Evolutionary conservation across 2,888 invertebrate species (phyloP), one percentile per base, ranked within the genome.

Genomic region (Gerris lacustris): DNA sequence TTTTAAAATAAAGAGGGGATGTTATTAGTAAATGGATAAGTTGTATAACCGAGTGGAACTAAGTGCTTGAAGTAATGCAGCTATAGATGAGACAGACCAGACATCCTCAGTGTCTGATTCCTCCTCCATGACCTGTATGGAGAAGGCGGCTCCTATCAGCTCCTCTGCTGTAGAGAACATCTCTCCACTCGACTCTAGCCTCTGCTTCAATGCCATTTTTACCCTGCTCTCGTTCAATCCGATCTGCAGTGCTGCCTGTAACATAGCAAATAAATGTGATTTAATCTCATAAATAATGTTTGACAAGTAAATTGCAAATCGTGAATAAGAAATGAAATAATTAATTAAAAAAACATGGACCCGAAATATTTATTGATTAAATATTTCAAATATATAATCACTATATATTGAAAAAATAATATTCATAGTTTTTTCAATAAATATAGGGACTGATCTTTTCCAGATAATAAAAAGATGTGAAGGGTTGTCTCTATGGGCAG

Each of bases 141-240:
- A 87, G 44, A 92, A 80, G 5, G 89, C 87, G 6, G 90, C 89
- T 78, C 89, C 87, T 66, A 92, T 86, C 6, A 92, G 80, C 44
- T 88, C 86, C 77, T 90, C 89, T 0, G 88, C 83, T 69, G 75
- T 68, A 15, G 82, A 81, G 79, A 87, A 91, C 0, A 87, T 85
- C 66, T 82, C 77, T 0, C 91, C 91, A 76, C 83, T 80, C 69
- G 79, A 80, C 73, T 84, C 83, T 70, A 88, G 77, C 78, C 84
- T 84, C 70, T 83, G 83, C 76, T 83, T 83, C 15, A 87, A 81
- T 5, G 85, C 86, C 76, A 82, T 82, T 77, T 85, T 84, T 0
- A 88, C 83, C 71, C 84, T 80, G 15, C 84, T 85, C 0, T 83
- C 82, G 76, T 86, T 85, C 31, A 88, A 80, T 5, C 87, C 88